These are phyloP conservation scores for Lasioglossum vierecki DNA, from an alignment of 2,888 invertebrate genomes.

Conservation along the genomic window DNA sequence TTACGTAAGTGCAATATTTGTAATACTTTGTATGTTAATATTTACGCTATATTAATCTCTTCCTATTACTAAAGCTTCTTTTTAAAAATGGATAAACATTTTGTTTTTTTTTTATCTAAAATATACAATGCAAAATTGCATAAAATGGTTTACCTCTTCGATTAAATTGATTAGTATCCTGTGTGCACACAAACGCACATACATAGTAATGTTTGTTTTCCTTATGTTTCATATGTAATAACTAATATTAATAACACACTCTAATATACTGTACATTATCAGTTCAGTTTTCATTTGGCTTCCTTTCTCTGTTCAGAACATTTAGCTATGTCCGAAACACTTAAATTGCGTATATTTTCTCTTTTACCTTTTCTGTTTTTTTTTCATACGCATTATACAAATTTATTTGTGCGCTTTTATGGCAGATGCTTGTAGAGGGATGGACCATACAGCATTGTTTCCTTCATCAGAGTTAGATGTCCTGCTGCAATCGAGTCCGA, in stretches of 20 bases:
- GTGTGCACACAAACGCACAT: conserved; percentile 63
- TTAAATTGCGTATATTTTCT: conserved; percentile 55
- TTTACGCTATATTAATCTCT: background rate
- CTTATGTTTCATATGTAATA: conserved; percentile 75
- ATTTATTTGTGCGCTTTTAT: conserved; percentile 71
- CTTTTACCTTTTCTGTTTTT: conserved; percentile 34
- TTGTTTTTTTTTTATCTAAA: conserved; percentile 20
- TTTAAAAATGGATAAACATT: conserved; percentile 8
- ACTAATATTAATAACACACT: conserved; percentile 81
- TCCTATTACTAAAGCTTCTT: conserved; percentile 1
- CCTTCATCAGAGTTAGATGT: conserved; percentile 55
- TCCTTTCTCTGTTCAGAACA: conserved; percentile 48
- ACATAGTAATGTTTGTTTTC: conserved; percentile 70
- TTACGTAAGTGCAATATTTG: background rate
- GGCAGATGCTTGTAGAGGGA: conserved; percentile 65
- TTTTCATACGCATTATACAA: conserved; percentile 52
- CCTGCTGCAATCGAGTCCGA: conserved; percentile 57
- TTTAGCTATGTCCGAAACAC: conserved; percentile 50
- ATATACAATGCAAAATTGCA: conserved; percentile 60
- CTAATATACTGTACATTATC: conserved; percentile 83
- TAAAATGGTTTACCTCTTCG: conserved; percentile 60
- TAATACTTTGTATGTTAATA: conserved; percentile 24
- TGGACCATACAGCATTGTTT: conserved; percentile 65
- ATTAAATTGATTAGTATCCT: conserved; percentile 66
- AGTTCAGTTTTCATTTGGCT: conserved; percentile 74